These are phyloP conservation scores for Oncorhynchus keta DNA, from an alignment of 2,113 vertebrate species.

Conservation along the genomic window DNA sequence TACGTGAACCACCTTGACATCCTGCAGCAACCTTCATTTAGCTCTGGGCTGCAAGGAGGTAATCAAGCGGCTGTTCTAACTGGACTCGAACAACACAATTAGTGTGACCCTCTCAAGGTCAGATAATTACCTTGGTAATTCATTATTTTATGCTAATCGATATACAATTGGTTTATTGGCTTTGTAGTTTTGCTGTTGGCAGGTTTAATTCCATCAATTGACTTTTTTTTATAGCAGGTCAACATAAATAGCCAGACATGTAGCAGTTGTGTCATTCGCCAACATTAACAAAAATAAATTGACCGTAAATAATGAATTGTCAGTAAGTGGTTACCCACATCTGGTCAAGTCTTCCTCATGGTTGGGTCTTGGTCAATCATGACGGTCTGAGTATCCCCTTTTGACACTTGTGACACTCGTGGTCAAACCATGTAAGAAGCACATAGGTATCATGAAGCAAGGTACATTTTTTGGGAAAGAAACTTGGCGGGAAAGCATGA, in stretches of 20 bases:
- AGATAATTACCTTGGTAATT: not conserved
- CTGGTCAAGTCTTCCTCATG: not conserved
- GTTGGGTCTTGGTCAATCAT: not conserved
- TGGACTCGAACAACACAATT: too few species aligned
- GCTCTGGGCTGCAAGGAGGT: not conserved
- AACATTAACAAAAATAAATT: constrained; percentile 23
- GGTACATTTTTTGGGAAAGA: too few species aligned
- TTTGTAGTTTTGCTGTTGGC: too few species aligned
- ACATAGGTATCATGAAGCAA: not conserved
- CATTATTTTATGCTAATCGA: not conserved
- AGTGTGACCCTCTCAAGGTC: not conserved
- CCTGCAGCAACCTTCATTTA: not conserved
- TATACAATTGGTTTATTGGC: too few species aligned
- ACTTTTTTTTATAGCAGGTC: too few species aligned
- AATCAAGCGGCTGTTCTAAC: too few species aligned
- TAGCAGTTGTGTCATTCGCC: not conserved
- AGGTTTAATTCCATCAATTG: not conserved
- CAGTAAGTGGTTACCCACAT: not conserved
- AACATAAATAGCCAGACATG: too few species aligned
- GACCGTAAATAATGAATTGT: constrained; percentile 23
- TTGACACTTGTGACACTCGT: not conserved
- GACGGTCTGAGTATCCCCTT: not conserved
- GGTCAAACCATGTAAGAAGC: not conserved
- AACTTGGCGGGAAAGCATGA: not conserved
- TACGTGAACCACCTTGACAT: not conserved